These are phyloP conservation scores for Gastracanthus pulcherrimus DNA, from an alignment of 2,888 invertebrate species.

Conservation along the genomic window DNA sequence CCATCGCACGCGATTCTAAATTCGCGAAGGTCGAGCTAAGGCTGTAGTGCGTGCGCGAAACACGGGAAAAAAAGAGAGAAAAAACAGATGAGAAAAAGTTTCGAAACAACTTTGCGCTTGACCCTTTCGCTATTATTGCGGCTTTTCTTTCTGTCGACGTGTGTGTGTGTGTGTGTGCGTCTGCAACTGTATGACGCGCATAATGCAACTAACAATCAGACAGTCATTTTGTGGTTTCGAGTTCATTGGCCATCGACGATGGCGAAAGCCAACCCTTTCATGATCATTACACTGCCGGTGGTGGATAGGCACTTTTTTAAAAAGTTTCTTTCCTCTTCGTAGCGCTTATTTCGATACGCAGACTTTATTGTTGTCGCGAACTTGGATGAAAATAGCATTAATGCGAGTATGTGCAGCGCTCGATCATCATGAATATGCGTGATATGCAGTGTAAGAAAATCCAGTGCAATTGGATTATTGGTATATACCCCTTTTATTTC, in stretches of 20 bases:
- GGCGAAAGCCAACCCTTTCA: not conserved
- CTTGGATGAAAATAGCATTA: not conserved
- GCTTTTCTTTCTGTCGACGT: not conserved
- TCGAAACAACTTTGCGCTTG: constrained; percentile 48
- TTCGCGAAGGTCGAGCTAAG: constrained; percentile 25
- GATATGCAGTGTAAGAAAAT: not conserved
- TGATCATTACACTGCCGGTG: not conserved
- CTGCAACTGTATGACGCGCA: not conserved
- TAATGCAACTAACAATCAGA: constrained; percentile 11
- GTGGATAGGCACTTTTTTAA: not conserved
- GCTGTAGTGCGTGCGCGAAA: not conserved
- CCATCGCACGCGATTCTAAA: constrained; percentile 34
- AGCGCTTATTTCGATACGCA: not conserved
- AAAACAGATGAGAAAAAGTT: not conserved
- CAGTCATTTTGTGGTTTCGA: constrained; percentile 47
- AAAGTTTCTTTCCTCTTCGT: constrained; percentile 15
- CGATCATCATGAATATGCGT: too few species aligned
- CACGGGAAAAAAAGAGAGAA: not conserved
- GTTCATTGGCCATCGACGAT: constrained; percentile 13
- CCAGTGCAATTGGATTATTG: too few species aligned
- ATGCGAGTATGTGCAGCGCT: not conserved
- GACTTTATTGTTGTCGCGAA: not conserved
- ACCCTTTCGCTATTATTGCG: constrained; percentile 23
- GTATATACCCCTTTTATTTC: not conserved
- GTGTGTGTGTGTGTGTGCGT: not conserved